Percentiles rank a stretch among this genome's conserved stretches.
phyloP scores from a whole-genome alignment of 2,888 invertebrate species.

The Steinernema scapterisci region DNA sequence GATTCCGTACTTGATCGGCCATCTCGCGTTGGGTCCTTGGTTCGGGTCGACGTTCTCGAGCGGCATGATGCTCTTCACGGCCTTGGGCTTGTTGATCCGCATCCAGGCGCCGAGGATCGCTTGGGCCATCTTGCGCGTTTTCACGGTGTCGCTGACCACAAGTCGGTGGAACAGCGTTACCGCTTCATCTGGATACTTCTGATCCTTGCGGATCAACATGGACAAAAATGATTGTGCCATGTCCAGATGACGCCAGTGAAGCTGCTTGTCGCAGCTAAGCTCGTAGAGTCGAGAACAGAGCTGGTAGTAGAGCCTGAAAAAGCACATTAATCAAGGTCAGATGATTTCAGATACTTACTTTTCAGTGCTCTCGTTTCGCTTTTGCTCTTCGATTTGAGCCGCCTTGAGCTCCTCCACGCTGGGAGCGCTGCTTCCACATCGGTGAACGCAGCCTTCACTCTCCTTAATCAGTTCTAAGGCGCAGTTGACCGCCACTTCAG shows the following conservation, averaged over 20 bases:
- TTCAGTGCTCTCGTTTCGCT: slow-evolving; percentile 39
- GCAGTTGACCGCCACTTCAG: not conserved
- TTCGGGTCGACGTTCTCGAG: slow-evolving; percentile 46
- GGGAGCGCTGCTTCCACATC: slow-evolving; percentile 22
- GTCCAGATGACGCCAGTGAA: slow-evolving; percentile 81
- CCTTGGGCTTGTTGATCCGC: slow-evolving; percentile 60
- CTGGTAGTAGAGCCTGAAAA: slow-evolving; percentile 43
- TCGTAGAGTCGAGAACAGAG: slow-evolving; percentile 45
- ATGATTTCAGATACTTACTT: not conserved
- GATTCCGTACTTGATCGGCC: slow-evolving; percentile 69
- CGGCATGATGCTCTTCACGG: slow-evolving; percentile 45
- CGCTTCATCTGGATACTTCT: slow-evolving; percentile 74
- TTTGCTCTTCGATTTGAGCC: slow-evolving; percentile 29
- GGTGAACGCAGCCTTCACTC: not conserved
- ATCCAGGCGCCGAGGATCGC: slow-evolving; percentile 58
- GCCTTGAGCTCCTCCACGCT: slow-evolving; percentile 25
- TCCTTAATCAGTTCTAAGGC: not conserved
- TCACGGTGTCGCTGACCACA: slow-evolving; percentile 79
- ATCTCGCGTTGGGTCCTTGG: slow-evolving; percentile 53
- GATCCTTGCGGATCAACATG: slow-evolving; percentile 74
- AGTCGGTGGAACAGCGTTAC: slow-evolving; percentile 76
- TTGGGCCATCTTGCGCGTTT: slow-evolving; percentile 76
- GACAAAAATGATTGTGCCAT: slow-evolving; percentile 79
- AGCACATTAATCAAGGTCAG: not conserved
- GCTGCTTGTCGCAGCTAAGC: slow-evolving; percentile 45